A percentile compares a stretch with the other conserved stretches of the same genome.
phyloP scores from a whole-genome alignment of 1,140 invertebrate genomes.

The Drosophila bocqueti region DNA sequence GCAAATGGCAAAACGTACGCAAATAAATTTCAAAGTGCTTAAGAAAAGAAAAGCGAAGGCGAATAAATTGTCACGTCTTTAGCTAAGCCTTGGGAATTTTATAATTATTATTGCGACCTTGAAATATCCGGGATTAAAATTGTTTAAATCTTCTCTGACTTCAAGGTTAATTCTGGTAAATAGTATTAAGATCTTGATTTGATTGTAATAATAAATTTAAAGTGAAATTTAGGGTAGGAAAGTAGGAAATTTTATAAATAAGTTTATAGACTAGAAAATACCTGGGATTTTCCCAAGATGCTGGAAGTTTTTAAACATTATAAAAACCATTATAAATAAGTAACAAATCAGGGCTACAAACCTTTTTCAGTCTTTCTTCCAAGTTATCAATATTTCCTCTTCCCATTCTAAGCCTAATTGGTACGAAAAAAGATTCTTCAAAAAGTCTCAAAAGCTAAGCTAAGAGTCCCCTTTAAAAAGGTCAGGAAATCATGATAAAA shows the following conservation, averaged over 20 bases:
- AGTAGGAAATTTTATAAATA: too few species aligned
- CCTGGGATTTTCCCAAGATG: too few species aligned
- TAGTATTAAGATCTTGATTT: too few species aligned
- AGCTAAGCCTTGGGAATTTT: neutral
- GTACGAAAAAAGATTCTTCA: constrained; percentile 5
- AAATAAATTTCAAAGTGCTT: constrained; percentile 6
- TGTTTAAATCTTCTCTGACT: neutral
- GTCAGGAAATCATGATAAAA: constrained; percentile 19
- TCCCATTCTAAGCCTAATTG: neutral
- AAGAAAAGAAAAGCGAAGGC: neutral
- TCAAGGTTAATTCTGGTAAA: neutral
- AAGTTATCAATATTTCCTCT: neutral
- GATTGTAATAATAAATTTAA: neutral
- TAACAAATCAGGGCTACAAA: neutral
- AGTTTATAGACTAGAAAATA: too few species aligned
- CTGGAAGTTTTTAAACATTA: too few species aligned
- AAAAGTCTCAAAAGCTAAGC: constrained; percentile 44
- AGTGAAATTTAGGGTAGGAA: neutral
- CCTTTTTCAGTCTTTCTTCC: neutral
- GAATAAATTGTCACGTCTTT: neutral
- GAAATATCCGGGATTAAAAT: neutral
- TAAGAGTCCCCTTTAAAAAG: constrained; percentile 18
- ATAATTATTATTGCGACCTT: neutral
- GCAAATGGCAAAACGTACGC: neutral
- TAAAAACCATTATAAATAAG: neutral